Conservation (phyloP, 2,113 vertebrate genomes). For the Clupea harengus region DNA sequence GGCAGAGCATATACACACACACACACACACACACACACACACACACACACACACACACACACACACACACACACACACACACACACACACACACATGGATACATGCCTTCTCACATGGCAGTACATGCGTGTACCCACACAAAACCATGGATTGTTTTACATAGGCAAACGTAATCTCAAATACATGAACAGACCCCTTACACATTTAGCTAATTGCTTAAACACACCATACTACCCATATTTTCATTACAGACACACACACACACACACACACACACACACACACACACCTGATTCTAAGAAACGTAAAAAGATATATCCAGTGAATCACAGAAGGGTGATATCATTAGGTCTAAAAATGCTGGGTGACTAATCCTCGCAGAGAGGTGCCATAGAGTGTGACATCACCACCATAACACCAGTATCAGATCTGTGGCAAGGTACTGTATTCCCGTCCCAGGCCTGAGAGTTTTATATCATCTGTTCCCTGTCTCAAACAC, state of each 20-base stretch:
- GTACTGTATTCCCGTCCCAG: slow-evolving; percentile 41
- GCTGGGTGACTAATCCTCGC: slow-evolving; percentile 49
- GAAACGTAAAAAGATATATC: slow-evolving; percentile 1
- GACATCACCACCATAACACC: slow-evolving; percentile 46
- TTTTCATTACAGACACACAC: not conserved
- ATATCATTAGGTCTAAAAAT: slow-evolving; percentile 45
- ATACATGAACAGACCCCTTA: slow-evolving; percentile 7
- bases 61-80: not conserved
- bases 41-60: slow-evolving; percentile 11
- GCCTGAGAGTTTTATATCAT: slow-evolving; percentile 44
- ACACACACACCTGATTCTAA: slow-evolving; percentile 22
- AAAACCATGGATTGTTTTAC: slow-evolving; percentile 3
- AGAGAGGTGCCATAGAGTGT: slow-evolving; percentile 38
- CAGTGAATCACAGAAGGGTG: slow-evolving; percentile 50
- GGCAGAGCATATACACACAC: not conserved
- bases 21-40: not conserved
- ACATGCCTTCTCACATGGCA: not conserved
- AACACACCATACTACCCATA: slow-evolving; percentile 14
- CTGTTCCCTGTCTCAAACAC: slow-evolving; percentile 46
- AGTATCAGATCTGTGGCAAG: slow-evolving; percentile 43
- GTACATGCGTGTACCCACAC: not conserved
- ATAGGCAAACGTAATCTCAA: slow-evolving; percentile 3
- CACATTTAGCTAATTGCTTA: slow-evolving; percentile 4
- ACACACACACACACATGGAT: not conserved
- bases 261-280: slow-evolving; percentile 17